A percentile compares a stretch with the other conserved stretches of the same genome.
These are phyloP conservation scores for Lobophora halterata DNA, from an alignment of 2,888 invertebrate species.

Conservation along the genomic window DNA sequence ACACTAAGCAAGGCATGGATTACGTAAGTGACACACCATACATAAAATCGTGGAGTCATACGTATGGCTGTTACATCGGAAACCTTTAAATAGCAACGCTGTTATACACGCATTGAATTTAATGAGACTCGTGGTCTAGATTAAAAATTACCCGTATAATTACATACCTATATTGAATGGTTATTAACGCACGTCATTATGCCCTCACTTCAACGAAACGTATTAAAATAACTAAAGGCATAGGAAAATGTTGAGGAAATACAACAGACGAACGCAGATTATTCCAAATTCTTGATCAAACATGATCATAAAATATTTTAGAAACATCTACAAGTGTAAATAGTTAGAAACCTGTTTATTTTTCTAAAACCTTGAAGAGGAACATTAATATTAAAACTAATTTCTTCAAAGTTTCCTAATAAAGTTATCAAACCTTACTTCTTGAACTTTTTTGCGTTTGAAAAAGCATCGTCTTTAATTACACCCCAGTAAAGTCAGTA, in stretches of 20 bases:
- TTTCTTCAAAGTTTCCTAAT: too few relatives aligned
- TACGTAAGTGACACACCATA: conserved; percentile 51
- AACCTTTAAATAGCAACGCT: conserved; percentile 28
- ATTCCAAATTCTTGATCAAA: conserved; percentile 11
- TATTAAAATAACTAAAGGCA: conserved; percentile 5
- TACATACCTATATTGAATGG: conserved; percentile 8
- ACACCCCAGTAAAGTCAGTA: too few relatives aligned
- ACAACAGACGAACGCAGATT: conserved; percentile 8
- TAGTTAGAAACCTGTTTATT: conserved; percentile 16
- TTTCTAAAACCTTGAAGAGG: conserved; percentile 12
- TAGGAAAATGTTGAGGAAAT: conserved; percentile 1
- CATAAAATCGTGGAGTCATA: conserved; percentile 29
- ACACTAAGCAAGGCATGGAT: conserved; percentile 28
- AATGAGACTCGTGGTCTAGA: conserved; percentile 21
- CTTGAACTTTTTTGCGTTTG: too few relatives aligned
- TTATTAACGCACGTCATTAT: conserved; percentile 8
- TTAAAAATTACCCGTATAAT: conserved; percentile 18
- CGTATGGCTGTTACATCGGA: conserved; percentile 27
- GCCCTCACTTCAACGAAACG: conserved; percentile 6
- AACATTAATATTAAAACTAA: not conserved
- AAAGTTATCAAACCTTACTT: too few relatives aligned
- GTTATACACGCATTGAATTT: conserved; percentile 23
- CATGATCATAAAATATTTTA: conserved; percentile 9
- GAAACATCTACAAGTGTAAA: conserved; percentile 20
- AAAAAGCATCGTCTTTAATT: too few relatives aligned